Evolutionary conservation across 2,888 invertebrate genomes (phyloP), one percentile per base, ranked within the genome.

Genomic region (Tetheella fluctuosa): DNA sequence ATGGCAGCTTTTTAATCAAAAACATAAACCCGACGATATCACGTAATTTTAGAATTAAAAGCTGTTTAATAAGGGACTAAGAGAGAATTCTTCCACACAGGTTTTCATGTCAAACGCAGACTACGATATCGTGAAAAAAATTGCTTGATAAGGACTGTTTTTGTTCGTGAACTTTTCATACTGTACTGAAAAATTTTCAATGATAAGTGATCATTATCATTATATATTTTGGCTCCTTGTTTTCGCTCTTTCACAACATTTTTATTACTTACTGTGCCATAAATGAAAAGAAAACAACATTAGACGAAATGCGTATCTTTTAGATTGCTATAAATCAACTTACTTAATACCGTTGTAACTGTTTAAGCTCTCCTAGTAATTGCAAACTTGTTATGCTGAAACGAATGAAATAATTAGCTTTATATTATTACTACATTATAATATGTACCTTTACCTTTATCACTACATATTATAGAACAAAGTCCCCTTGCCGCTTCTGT

Each of bases 41-140:
- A 64, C 69, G 62, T 64, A 58, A 74, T 73, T 72, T 64, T 61
- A 34, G 62, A 70, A 71, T 75, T 68, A 69, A 73, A 72, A 66
- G 64, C 66, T 66, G 67, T 68, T 74, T 73, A 74, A 74, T 74
- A 77, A 76, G 60, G 58, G 64, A 57, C 56, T 52, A 28, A 58
- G 62, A 52, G 30, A 54, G 17, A 52, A 20, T 58, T 2, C n/a
- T 34, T 23, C 12, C 57, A 53, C 62, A 63, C 71, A 73, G 73
- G 70, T 72, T 75, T 76, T 74, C 71, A 77, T 65, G 84, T 81
- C 82, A 79, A 78, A 81, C 64, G 67, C 82, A 83, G 69, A 57
- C 13, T 55, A 64, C 56, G 60, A 57, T 59, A 62, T 67, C 68
- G 68, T 63, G n/a, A 39, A 65, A 70, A 74, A 67, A 8, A 54